phyloP scores from a whole-genome alignment of 2,888 invertebrate species.

The Dicyrtoma fusca region DNA sequence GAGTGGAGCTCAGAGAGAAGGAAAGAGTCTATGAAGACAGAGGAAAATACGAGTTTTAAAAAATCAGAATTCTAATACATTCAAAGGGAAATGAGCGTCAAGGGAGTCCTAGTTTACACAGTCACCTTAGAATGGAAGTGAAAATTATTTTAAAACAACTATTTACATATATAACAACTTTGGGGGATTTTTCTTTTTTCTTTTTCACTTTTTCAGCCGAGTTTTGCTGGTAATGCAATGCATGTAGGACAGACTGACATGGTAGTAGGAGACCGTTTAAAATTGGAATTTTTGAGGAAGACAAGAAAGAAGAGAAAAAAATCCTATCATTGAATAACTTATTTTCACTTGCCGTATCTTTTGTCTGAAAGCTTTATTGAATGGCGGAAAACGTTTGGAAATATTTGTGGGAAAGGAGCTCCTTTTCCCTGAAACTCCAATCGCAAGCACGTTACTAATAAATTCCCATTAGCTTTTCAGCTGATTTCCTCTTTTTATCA shows the following conservation, averaged over 20 bases:
- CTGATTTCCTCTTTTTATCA: neutral
- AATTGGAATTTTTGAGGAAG: conserved; percentile 9
- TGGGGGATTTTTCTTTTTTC: neutral
- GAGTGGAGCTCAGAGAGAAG: too few species aligned
- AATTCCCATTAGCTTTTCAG: neutral
- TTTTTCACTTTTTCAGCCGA: neutral
- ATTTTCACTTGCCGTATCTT: conserved; percentile 11
- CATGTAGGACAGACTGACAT: neutral
- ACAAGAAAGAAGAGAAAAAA: neutral
- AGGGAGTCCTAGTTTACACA: conserved; percentile 5
- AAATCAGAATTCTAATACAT: conserved; percentile 25
- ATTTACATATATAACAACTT: neutral
- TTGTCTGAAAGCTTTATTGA: conserved; percentile 27
- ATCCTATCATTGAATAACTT: conserved; percentile 9
- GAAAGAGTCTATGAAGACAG: neutral
- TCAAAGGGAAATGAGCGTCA: conserved; percentile 7
- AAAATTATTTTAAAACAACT: conserved; percentile 20
- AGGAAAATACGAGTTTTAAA: conserved; percentile 12
- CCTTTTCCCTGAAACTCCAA: neutral
- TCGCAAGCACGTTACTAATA: conserved; percentile 7
- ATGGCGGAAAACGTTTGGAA: conserved; percentile 9
- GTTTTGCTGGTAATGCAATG: neutral
- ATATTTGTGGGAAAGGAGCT: conserved; percentile 3
- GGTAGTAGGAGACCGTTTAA: neutral
- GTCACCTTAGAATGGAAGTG: neutral